A percentile compares a stretch with the other conserved stretches of the same genome.
Conservation (phyloP, 2,113 vertebrate genomes). For the Marcusenius ussheri region DNA sequence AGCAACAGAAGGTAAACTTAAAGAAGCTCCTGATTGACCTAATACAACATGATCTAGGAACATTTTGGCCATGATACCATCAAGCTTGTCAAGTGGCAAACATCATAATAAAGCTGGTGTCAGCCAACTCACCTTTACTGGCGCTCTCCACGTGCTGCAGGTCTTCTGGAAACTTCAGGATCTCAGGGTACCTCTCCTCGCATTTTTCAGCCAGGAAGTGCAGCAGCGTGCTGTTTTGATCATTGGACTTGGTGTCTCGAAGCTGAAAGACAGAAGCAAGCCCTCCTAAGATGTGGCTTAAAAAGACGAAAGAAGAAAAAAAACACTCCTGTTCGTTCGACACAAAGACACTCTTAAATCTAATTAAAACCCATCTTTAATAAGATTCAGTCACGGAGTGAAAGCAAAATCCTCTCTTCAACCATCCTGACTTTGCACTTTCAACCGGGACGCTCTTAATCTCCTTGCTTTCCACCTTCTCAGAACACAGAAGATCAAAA, state of each 20-base stretch:
- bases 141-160: slow-evolving; percentile 84
- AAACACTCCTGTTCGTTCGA: background rate
- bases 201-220: slow-evolving; percentile 88
- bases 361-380: slow-evolving; percentile 6
- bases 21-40: background rate
- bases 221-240: slow-evolving; percentile 83
- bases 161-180: slow-evolving; percentile 88
- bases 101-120: background rate
- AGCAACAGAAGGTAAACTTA: background rate
- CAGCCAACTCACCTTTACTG: slow-evolving; percentile 76
- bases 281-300: background rate
- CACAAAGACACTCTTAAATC: background rate
- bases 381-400: slow-evolving; percentile 5
- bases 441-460: background rate
- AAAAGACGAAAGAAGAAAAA: background rate
- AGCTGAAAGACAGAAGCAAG: slow-evolving; percentile 59
- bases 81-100: background rate
- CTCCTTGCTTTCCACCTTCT: background rate
- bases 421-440: background rate
- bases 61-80: background rate
- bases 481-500: slow-evolving; percentile 11
- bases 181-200: slow-evolving; percentile 72
- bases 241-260: slow-evolving; percentile 85
- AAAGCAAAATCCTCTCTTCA: background rate
- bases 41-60: background rate